Evolutionary conservation across 2,113 vertebrate genomes (phyloP).

Genomic region (Podilymbus podiceps): DNA sequence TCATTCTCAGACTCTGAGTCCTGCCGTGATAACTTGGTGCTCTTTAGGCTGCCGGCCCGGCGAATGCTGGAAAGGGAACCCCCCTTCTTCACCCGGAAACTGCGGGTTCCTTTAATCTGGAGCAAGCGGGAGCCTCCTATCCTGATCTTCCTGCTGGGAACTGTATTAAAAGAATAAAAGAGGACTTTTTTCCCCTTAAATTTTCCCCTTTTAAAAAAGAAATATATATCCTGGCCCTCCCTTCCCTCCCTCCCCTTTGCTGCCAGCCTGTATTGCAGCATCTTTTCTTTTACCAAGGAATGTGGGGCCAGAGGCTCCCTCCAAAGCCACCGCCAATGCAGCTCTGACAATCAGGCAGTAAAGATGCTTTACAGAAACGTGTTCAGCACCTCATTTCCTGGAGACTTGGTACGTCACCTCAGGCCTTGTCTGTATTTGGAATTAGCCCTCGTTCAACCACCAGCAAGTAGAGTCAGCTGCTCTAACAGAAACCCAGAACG

Average conservation of each 20-base stretch:
- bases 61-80: conserved; percentile 97
- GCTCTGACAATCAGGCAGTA: conserved; percentile 14
- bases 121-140: conserved; percentile 96
- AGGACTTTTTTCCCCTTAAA: conserved; percentile 80
- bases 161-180: conserved; percentile 89
- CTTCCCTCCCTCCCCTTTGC: conserved; percentile 38
- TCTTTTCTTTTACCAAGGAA: conserved; percentile 32
- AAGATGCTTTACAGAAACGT: conserved; percentile 18
- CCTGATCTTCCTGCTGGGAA: conserved; percentile 91
- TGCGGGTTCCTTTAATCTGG: conserved; percentile 98
- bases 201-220: conserved; percentile 66
- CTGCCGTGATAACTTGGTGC: conserved; percentile 97
- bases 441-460: not conserved
- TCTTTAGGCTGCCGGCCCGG: conserved; percentile 96
- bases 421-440: conserved; percentile 27
- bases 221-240: conserved; percentile 54
- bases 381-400: conserved; percentile 6
- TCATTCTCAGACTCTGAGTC: conserved; percentile 99
- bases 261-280: not conserved
- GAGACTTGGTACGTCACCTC: not conserved
- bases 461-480: conserved; percentile 32
- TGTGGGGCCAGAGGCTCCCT: conserved; percentile 36
- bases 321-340: conserved; percentile 54
- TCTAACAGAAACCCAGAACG: not conserved
- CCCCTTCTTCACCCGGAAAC: conserved; percentile 97